phyloP scores from a whole-genome alignment of 2,888 invertebrate genomes.

The Tenthredo livida region DNA sequence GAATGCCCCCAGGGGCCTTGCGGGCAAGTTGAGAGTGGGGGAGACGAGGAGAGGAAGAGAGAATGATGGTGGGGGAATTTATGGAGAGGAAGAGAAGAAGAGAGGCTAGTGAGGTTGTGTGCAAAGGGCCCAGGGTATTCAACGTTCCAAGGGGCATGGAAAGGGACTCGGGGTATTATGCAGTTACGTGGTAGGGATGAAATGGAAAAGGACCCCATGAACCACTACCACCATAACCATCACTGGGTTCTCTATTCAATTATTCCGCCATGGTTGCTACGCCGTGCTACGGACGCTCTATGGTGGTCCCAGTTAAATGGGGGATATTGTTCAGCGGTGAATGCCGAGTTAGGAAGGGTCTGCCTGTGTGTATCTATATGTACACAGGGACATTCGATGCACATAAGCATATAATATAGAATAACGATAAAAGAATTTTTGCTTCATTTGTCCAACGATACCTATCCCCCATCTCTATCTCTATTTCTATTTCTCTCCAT shows the following conservation, averaged over 20 bases:
- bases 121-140: conserved; percentile 32
- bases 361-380: conserved; percentile 58
- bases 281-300: conserved; percentile 41
- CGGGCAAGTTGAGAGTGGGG: conserved; percentile 44
- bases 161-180: conserved; percentile 24
- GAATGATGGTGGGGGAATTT: not conserved
- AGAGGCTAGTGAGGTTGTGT: conserved; percentile 27
- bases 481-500: conserved; percentile 46
- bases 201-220: conserved; percentile 42
- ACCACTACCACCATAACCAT: conserved; percentile 28
- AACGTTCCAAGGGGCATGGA: conserved; percentile 32
- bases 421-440: conserved; percentile 72
- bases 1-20: conserved; percentile 70
- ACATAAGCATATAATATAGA: conserved; percentile 21
- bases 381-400: conserved; percentile 36
- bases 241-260: conserved; percentile 38
- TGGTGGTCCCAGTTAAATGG: conserved; percentile 70
- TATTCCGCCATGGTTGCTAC: conserved; percentile 72
- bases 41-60: conserved; percentile 19
- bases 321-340: conserved; percentile 78
- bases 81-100: conserved; percentile 28
- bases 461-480: conserved; percentile 38
- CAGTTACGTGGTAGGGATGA: conserved; percentile 39
- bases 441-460: conserved; percentile 56
- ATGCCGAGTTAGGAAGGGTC: conserved; percentile 77